Evolutionary conservation across 2,113 vertebrate genomes (phyloP).

Genomic region (Lanius ludovicianus): DNA sequence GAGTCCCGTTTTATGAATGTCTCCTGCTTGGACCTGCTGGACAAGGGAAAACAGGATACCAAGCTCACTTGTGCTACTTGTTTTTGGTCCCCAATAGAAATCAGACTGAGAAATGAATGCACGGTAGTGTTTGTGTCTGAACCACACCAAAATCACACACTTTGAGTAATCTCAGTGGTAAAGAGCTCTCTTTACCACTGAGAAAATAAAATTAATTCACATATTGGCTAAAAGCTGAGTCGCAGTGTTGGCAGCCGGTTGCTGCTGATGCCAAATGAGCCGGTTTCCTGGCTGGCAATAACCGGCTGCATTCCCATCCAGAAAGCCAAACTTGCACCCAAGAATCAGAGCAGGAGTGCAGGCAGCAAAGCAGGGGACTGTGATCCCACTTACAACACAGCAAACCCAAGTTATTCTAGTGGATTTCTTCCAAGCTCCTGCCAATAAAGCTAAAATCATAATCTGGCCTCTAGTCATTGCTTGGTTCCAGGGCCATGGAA

Average conservation of each 20-base stretch:
- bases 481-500: background rate
- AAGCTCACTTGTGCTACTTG: background rate
- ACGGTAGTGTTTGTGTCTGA: background rate
- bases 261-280: background rate
- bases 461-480: background rate
- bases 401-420: background rate
- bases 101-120: background rate
- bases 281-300: background rate
- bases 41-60: background rate
- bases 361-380: background rate
- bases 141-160: background rate
- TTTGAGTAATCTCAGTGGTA: background rate
- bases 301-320: background rate
- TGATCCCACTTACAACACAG: background rate
- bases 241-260: background rate
- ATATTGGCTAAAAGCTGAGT: background rate
- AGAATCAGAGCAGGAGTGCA: background rate
- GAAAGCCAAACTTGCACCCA: background rate
- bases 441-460: background rate
- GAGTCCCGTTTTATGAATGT: background rate
- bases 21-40: background rate
- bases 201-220: background rate
- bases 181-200: background rate
- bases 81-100: background rate
- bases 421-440: constrained; percentile 10